Percentiles rank a stretch among this genome's conserved stretches.
These are phyloP conservation scores for Cirrhinus mrigala DNA, from an alignment of 2,797 vertebrate genomes.

Conservation along the genomic window DNA sequence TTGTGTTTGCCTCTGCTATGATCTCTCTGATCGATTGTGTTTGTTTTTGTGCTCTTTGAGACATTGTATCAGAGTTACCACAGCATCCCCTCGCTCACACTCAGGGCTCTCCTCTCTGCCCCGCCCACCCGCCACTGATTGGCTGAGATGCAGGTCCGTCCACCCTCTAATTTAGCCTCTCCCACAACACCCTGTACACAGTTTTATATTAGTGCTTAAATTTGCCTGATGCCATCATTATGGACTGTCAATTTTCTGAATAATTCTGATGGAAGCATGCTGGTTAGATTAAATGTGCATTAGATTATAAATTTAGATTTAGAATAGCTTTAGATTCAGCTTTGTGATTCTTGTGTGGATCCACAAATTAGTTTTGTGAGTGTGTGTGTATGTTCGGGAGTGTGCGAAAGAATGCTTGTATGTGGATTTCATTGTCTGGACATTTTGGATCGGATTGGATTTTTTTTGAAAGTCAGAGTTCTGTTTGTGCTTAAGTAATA, in stretches of 20 bases:
- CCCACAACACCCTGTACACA: not conserved
- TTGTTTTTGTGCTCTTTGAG: slow-evolving; percentile 77
- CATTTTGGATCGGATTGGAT: not conserved
- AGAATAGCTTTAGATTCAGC: slow-evolving; percentile 29
- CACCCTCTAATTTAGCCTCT: slow-evolving; percentile 46
- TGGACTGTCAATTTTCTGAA: not conserved
- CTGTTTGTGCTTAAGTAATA: not conserved
- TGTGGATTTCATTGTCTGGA: not conserved
- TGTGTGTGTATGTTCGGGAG: slow-evolving; percentile 37
- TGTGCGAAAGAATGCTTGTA: slow-evolving; percentile 51
- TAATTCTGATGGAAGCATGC: slow-evolving; percentile 22
- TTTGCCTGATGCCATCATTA: not conserved
- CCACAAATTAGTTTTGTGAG: slow-evolving; percentile 13
- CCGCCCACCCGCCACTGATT: slow-evolving; percentile 69
- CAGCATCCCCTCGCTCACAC: slow-evolving; percentile 84
- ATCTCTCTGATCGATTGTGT: slow-evolving; percentile 75
- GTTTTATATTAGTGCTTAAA: not conserved
- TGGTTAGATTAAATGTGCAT: slow-evolving; percentile 4
- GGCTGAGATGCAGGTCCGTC: slow-evolving; percentile 61
- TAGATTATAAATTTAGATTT: slow-evolving; percentile 31
- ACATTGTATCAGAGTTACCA: slow-evolving; percentile 81
- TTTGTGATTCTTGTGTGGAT: slow-evolving; percentile 26
- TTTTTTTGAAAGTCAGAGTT: slow-evolving; percentile 5
- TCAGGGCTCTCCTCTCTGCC: slow-evolving; percentile 79
- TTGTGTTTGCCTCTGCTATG: slow-evolving; percentile 76